Evolutionary conservation across 30 jellyfish, hydroid and myxozoan genomes (phyloP).

Genomic region (Pseudorhiza aurosa): DNA sequence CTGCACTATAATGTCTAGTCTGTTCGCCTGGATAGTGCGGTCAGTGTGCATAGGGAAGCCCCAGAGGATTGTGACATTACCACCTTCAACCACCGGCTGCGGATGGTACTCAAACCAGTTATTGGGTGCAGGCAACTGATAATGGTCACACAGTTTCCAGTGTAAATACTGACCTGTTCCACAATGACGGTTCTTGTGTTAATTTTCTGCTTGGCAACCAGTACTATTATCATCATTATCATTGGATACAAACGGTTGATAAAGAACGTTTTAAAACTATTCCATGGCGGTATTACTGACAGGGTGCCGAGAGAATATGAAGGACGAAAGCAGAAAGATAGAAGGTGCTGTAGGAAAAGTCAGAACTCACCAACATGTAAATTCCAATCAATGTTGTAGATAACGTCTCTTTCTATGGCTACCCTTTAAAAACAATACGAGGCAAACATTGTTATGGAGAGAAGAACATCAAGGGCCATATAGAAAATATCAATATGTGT

Average conservation of each 20-base stretch:
- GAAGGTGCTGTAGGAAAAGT: background rate
- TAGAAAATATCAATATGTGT: too few species aligned
- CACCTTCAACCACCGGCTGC: slow-evolving; percentile 28
- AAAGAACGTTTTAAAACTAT: too few species aligned
- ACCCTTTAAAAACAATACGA: slow-evolving; percentile 9
- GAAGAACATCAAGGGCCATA: too few species aligned
- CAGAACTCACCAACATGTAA: slow-evolving; percentile 64
- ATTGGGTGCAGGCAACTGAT: background rate
- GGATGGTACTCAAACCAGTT: slow-evolving; percentile 46
- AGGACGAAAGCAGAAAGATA: background rate
- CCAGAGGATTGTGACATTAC: slow-evolving; percentile 21
- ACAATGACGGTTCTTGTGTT: slow-evolving; percentile 21
- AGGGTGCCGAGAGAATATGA: background rate
- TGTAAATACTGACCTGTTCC: slow-evolving; percentile 5
- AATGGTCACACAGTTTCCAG: slow-evolving; percentile 24
- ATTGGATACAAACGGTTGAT: too few species aligned
- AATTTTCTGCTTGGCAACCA: slow-evolving; percentile 34
- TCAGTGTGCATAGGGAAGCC: slow-evolving; percentile 37
- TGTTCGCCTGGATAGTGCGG: slow-evolving; percentile 20
- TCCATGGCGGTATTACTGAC: too few species aligned
- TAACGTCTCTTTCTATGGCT: slow-evolving; percentile 52
- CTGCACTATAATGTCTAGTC: slow-evolving; percentile 52
- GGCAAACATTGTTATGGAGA: too few species aligned
- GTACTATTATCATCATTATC: too few species aligned
- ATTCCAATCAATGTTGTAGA: slow-evolving; percentile 40